These are phyloP conservation scores for Ellobium chinense DNA, from an alignment of 2,888 invertebrate species.

Conservation along the genomic window DNA sequence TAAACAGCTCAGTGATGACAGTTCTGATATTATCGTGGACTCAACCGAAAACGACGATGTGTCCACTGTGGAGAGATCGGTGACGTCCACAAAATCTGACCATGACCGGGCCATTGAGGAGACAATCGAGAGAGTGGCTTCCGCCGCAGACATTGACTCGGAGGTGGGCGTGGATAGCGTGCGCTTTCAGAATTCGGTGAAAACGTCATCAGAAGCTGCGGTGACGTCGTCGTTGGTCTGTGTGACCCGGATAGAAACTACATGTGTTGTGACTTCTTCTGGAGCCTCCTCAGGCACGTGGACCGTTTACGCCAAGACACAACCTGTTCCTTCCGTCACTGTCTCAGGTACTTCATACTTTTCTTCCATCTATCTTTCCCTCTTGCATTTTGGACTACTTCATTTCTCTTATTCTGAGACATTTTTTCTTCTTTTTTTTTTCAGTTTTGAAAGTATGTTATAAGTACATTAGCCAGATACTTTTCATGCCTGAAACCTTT, in stretches of 20 bases:
- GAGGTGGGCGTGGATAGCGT: neutral
- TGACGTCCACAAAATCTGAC: conserved; percentile 1
- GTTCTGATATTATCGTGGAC: conserved; percentile 35
- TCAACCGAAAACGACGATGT: conserved; percentile 40
- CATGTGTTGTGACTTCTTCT: neutral
- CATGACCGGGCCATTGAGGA: conserved; percentile 22
- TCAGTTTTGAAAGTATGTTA: neutral
- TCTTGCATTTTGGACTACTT: neutral
- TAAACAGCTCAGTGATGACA: conserved; percentile 1
- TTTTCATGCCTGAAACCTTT: neutral
- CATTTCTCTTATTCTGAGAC: neutral
- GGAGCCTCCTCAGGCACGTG: conserved; percentile 22
- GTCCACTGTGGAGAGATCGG: neutral
- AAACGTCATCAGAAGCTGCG: neutral
- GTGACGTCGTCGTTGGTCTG: neutral
- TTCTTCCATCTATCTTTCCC: neutral
- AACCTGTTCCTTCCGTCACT: conserved; percentile 22
- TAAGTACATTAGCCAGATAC: neutral
- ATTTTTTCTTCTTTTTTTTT: neutral
- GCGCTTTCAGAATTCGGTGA: neutral
- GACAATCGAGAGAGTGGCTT: conserved; percentile 28
- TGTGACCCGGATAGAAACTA: neutral
- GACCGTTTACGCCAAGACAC: conserved; percentile 40
- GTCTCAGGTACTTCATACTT: conserved; percentile 25
- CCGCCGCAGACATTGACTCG: conserved; percentile 4